These are phyloP conservation scores for Guaruba guarouba DNA, from an alignment of 2,113 vertebrate species.

Conservation along the genomic window DNA sequence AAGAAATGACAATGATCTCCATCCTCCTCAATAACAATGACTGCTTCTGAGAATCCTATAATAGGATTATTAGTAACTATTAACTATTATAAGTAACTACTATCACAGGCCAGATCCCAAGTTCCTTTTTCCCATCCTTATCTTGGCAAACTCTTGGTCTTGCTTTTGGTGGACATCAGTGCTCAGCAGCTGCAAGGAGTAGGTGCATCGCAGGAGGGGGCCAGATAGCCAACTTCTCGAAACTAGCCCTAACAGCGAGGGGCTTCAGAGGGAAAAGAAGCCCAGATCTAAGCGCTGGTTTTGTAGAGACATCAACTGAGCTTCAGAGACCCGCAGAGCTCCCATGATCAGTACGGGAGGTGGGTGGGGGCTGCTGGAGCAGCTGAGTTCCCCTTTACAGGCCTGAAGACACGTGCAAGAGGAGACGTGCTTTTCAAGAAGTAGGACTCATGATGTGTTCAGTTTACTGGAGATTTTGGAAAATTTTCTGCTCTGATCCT, in stretches of 20 bases:
- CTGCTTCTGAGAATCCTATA: not conserved
- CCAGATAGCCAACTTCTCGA: fast-evolving
- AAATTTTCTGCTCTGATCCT: not conserved
- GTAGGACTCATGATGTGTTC: fast-evolving
- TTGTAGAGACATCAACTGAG: not conserved
- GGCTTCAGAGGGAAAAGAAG: not conserved
- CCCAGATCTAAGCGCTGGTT: not conserved
- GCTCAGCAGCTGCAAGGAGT: not conserved
- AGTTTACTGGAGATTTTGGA: not conserved
- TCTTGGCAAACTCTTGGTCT: not conserved
- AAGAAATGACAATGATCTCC: not conserved
- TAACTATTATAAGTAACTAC: not conserved
- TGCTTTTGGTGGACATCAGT: not conserved
- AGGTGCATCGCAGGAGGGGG: not conserved
- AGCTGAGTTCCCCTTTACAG: not conserved
- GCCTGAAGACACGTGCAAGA: not conserved
- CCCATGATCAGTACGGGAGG: fast-evolving
- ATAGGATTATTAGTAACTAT: not conserved
- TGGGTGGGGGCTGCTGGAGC: not conserved
- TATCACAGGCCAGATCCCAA: not conserved
- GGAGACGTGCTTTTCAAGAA: not conserved
- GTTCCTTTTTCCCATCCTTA: not conserved
- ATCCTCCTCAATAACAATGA: not conserved
- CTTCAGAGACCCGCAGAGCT: not conserved
- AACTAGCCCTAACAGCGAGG: not conserved